phyloP scores from a whole-genome alignment of 2,888 invertebrate species.

The Axea sp. region DNA sequence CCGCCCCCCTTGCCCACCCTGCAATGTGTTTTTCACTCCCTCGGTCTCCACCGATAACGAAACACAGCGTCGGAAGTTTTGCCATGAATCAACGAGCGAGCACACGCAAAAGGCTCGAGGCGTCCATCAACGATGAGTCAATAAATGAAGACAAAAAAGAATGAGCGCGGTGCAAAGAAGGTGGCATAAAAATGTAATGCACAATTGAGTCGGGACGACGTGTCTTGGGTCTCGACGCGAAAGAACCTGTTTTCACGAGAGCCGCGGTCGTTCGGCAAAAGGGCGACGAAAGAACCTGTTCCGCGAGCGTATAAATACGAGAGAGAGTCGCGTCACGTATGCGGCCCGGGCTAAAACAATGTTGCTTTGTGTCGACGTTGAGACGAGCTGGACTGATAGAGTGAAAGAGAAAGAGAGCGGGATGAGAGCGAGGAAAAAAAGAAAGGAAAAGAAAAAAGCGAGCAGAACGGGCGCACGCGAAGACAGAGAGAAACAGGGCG shows the following conservation, averaged over 20 bases:
- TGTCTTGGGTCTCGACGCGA: constrained; percentile 19
- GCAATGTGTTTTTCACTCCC: too few relatives aligned
- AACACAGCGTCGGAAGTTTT: too few relatives aligned
- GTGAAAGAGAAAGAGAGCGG: constrained; percentile 17
- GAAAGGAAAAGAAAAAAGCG: too few relatives aligned
- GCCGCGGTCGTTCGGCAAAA: constrained; percentile 44
- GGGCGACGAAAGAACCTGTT: constrained; percentile 60
- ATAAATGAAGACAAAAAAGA: constrained; percentile 51
- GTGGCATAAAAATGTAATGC: constrained; percentile 41
- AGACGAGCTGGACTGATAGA: constrained; percentile 19
- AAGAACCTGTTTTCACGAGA: constrained; percentile 65
- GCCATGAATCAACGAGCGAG: too few relatives aligned
- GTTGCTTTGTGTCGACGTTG: constrained; percentile 44
- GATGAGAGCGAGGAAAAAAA: constrained; percentile 31
- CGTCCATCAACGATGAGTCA: constrained; percentile 25
- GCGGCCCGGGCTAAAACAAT: constrained; percentile 58
- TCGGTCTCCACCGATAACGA: too few relatives aligned
- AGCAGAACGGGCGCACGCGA: constrained; percentile 22
- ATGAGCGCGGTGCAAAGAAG: constrained; percentile 49
- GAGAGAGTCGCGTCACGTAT: constrained; percentile 34
- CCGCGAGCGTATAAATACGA: constrained; percentile 34
- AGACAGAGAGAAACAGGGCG: constrained; percentile 56
- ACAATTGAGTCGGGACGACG: constrained; percentile 27
- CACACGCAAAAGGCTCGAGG: too few relatives aligned
- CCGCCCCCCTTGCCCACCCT: too few relatives aligned